phyloP scores from a whole-genome alignment of 1,140 invertebrate genomes.

The Coptotermes formosanus region DNA sequence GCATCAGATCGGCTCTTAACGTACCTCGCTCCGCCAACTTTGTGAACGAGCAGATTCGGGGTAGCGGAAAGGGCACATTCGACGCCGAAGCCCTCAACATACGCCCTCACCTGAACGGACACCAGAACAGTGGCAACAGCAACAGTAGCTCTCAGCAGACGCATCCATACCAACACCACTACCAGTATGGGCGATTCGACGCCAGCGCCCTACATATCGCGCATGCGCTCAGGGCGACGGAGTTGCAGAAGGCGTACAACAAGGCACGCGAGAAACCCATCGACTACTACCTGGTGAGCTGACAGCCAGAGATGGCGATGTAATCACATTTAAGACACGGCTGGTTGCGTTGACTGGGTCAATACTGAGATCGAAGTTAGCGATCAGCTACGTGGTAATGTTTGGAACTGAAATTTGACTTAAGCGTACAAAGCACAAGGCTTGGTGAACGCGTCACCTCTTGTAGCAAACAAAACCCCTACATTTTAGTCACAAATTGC shows the following conservation, averaged over 20 bases:
- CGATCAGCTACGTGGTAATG: too few species aligned
- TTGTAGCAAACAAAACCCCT: too few species aligned
- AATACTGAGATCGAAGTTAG: too few species aligned
- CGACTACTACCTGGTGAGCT: slow-evolving; percentile 84
- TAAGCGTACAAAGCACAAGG: too few species aligned
- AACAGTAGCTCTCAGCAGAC: slow-evolving; percentile 38
- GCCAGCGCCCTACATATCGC: slow-evolving; percentile 88
- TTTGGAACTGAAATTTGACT: too few species aligned
- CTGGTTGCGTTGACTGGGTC: too few species aligned
- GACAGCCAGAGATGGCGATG: neutral
- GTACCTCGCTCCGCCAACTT: slow-evolving; percentile 81
- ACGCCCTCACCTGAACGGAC: slow-evolving; percentile 49
- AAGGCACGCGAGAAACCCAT: slow-evolving; percentile 82
- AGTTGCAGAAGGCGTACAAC: slow-evolving; percentile 84
- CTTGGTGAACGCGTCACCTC: too few species aligned
- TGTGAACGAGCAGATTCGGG: slow-evolving; percentile 88
- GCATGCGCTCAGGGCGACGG: slow-evolving; percentile 86
- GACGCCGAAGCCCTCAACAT: slow-evolving; percentile 67
- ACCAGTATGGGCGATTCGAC: slow-evolving; percentile 80
- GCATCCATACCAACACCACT: slow-evolving; percentile 34
- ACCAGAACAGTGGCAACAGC: slow-evolving; percentile 37
- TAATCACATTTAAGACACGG: too few species aligned
- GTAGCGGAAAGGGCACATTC: slow-evolving; percentile 61
- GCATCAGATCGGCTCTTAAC: slow-evolving; percentile 86
- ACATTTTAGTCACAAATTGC: too few species aligned